Conservation (phyloP, 2,113 vertebrate species). For the Phyllostomus discolor region DNA sequence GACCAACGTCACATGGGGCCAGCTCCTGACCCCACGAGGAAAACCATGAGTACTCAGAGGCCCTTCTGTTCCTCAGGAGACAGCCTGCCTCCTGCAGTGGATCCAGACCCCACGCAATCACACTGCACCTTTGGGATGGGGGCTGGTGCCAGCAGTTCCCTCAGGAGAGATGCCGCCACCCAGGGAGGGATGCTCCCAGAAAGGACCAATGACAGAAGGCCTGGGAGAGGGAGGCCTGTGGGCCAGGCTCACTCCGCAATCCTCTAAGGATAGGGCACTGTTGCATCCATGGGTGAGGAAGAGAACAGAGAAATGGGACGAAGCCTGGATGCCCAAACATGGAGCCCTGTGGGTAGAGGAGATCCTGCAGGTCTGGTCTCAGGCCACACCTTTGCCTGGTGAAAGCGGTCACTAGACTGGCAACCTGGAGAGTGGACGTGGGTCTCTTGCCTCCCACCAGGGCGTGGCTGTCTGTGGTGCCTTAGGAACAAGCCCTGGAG, state of each 20-base stretch:
- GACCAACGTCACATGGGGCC: neutral
- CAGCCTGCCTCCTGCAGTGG: neutral
- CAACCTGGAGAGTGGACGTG: neutral
- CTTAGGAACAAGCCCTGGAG: neutral
- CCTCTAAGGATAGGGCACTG: neutral
- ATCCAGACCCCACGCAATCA: neutral
- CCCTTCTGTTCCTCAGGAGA: neutral
- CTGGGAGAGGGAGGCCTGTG: neutral
- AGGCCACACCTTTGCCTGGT: neutral
- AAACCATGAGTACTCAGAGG: neutral
- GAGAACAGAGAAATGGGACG: neutral
- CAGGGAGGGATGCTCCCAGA: neutral
- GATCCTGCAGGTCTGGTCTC: fast-evolving
- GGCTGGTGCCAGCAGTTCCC: neutral
- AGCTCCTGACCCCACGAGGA: neutral
- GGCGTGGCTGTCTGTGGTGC: neutral
- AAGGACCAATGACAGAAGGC: neutral
- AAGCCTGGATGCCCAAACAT: neutral
- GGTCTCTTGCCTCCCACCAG: neutral
- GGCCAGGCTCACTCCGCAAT: neutral
- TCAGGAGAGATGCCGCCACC: neutral
- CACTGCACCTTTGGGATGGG: neutral
- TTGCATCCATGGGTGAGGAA: neutral
- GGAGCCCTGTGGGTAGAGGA: neutral
- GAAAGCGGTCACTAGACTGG: neutral